These are phyloP conservation scores for Lasioglossum baleicum DNA, from an alignment of 1,140 invertebrate genomes.

Conservation along the genomic window DNA sequence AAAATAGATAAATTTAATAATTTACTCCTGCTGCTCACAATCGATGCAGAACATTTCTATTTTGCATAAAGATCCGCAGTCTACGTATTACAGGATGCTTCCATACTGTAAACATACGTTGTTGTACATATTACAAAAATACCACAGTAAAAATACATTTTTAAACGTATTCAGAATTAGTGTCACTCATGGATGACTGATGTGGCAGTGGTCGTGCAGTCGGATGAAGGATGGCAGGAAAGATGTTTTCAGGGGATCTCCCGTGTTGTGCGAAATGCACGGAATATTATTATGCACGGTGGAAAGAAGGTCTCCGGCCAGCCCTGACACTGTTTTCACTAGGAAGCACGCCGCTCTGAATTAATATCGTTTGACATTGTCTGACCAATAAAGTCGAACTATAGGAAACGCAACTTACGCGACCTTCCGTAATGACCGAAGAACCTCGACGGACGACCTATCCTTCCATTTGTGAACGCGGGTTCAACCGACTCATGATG, in stretches of 20 bases:
- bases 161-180: no score
- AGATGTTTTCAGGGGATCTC: background rate
- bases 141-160: no score
- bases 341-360: constrained; percentile 37
- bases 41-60: no score
- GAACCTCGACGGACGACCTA: constrained; percentile 9
- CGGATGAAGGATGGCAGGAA: background rate
- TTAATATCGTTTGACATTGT: constrained; percentile 44
- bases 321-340: constrained; percentile 45
- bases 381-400: constrained; percentile 15
- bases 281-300: constrained; percentile 41
- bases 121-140: no score
- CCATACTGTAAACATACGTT: no score
- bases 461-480: background rate
- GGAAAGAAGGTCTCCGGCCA: constrained; percentile 18
- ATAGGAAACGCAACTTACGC: constrained; percentile 10
- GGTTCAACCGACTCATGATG: background rate
- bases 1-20: no score
- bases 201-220: background rate
- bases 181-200: no score
- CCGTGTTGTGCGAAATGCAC: background rate
- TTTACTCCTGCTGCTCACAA: no score
- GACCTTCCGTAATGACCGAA: constrained; percentile 7
- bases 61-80: no score
- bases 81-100: no score